Evolutionary conservation across 2,888 invertebrate genomes (phyloP).

Genomic region (Tanypteryx hageni): DNA sequence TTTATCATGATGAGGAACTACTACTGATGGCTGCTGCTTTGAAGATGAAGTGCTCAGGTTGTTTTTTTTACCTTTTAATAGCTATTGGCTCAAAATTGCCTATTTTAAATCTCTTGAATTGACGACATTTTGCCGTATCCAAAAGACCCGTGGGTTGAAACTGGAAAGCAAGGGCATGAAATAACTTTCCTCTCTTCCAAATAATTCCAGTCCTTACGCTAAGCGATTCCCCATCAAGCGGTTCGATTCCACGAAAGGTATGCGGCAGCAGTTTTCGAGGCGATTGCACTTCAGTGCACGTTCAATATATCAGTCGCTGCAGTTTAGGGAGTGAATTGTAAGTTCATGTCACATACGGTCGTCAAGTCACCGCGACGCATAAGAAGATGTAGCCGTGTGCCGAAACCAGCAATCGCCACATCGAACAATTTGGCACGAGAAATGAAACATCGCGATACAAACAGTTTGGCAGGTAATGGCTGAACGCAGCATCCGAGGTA

Average conservation of each 20-base stretch:
- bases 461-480: background rate
- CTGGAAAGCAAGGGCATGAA: background rate
- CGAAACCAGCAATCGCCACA: background rate
- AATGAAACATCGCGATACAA: constrained; percentile 1
- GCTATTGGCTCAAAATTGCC: too few species aligned
- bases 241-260: background rate
- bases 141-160: too few species aligned
- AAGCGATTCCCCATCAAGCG: background rate
- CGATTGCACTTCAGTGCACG: background rate
- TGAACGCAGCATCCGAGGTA: too few species aligned
- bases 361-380: background rate
- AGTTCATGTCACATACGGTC: background rate
- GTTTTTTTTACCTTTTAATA: too few species aligned
- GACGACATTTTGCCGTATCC: too few species aligned
- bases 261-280: background rate
- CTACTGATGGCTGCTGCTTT: too few species aligned
- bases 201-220: background rate
- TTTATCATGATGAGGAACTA: too few species aligned
- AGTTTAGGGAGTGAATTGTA: background rate
- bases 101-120: too few species aligned
- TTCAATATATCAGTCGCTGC: background rate
- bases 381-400: background rate
- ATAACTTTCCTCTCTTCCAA: background rate
- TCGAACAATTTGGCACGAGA: background rate
- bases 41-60: too few species aligned